Conservation (phyloP, 2,113 vertebrate genomes). For the Bucco capensis region DNA sequence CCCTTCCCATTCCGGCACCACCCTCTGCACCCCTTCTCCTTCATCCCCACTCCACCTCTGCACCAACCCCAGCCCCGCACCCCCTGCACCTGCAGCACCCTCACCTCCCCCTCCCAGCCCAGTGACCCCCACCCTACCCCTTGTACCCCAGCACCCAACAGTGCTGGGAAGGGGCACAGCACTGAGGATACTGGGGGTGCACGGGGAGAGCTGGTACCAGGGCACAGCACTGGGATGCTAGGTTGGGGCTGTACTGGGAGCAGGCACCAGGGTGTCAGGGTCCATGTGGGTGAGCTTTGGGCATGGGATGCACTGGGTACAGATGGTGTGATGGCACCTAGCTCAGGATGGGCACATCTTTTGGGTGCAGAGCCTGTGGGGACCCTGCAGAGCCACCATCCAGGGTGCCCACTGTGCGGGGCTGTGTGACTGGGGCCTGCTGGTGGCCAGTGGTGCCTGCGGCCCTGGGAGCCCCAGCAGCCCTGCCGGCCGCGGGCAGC, state of each 20-base stretch:
- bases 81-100: background rate
- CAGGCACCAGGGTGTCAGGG: background rate
- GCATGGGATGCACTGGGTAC: background rate
- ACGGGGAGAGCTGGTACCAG: background rate
- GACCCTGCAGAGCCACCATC: accelerated
- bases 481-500: too few species aligned
- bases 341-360: background rate
- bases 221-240: background rate
- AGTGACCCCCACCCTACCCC: background rate
- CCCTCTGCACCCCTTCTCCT: background rate
- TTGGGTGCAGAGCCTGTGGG: background rate
- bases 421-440: accelerated
- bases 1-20: background rate
- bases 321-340: background rate
- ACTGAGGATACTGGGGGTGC: background rate
- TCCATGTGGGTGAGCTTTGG: background rate
- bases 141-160: background rate
- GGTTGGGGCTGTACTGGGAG: too few species aligned
- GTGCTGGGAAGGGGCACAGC: background rate
- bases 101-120: background rate
- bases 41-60: background rate
- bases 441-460: too few species aligned
- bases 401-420: accelerated
- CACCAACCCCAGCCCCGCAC: background rate
- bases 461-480: too few species aligned